These are phyloP conservation scores for Scaptomyza parva DNA, from an alignment of 2,888 invertebrate species.

Conservation along the genomic window DNA sequence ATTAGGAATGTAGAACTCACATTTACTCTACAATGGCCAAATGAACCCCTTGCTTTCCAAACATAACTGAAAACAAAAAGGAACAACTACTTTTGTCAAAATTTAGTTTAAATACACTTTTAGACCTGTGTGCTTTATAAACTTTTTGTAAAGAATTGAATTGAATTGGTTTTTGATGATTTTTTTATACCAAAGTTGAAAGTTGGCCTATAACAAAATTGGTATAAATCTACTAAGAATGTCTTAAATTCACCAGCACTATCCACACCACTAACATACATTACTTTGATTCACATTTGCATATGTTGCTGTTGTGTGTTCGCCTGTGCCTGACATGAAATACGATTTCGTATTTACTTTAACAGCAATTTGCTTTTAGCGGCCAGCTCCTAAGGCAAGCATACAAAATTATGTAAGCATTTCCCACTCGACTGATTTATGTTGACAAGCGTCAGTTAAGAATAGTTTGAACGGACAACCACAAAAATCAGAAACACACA, in stretches of 20 bases:
- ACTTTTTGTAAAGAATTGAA: no score
- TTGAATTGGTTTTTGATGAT: no score
- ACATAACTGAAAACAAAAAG: no score
- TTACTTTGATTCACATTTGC: constrained; percentile 37
- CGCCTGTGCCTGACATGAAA: constrained; percentile 55
- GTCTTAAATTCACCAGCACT: not conserved
- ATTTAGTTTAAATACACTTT: no score
- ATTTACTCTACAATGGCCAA: no score
- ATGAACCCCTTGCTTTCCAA: no score
- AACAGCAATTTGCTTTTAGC: constrained; percentile 69
- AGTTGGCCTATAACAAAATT: not conserved
- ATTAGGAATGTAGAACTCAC: no score
- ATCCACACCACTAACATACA: not conserved
- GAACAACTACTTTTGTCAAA: no score
- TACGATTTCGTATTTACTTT: constrained; percentile 70
- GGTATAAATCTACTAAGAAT: not conserved
- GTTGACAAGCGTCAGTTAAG: constrained; percentile 34
- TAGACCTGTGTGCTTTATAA: no score
- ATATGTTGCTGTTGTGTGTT: constrained; percentile 32
- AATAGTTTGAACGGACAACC: constrained; percentile 18
- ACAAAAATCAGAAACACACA: not conserved
- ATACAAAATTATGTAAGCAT: constrained; percentile 60
- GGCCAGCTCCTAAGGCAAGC: constrained; percentile 32
- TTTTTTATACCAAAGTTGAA: no score
- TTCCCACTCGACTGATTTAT: constrained; percentile 53